Conservation (phyloP, 2,113 vertebrate genomes). For the Castor canadensis region DNA sequence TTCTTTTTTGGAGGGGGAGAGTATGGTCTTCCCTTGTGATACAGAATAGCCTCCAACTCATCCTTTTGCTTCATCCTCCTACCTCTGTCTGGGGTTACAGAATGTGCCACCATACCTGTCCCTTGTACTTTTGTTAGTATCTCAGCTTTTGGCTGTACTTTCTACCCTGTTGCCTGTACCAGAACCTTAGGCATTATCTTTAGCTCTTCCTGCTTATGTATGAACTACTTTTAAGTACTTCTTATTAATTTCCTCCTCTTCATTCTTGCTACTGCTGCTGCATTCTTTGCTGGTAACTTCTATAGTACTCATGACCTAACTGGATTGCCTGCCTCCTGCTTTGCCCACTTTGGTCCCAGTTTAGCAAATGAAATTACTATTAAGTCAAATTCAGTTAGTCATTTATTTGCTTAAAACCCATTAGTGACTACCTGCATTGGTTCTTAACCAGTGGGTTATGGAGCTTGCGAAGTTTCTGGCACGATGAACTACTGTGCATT, state of each 20-base stretch:
- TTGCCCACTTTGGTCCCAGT: not conserved
- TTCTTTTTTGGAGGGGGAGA: too few relatives aligned
- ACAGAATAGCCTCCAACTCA: too few relatives aligned
- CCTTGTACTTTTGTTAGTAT: not conserved
- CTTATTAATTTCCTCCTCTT: not conserved
- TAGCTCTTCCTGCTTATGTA: not conserved
- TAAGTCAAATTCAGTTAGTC: not conserved
- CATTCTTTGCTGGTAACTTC: not conserved
- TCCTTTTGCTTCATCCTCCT: too few relatives aligned
- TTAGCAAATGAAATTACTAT: not conserved
- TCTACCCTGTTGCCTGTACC: not conserved
- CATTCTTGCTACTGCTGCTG: not conserved
- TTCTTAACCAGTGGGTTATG: not conserved
- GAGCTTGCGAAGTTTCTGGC: not conserved
- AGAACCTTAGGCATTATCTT: not conserved
- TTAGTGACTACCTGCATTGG: not conserved
- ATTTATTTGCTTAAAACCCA: not conserved
- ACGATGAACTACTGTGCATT: not conserved
- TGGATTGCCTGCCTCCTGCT: not conserved
- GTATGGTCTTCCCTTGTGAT: too few relatives aligned
- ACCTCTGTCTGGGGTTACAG: too few relatives aligned
- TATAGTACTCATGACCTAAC: not conserved
- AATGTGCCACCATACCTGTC: too few relatives aligned
- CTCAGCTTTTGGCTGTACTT: not conserved
- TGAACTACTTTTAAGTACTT: not conserved